phyloP scores from a whole-genome alignment of 2,113 vertebrate species.

The Carassius carassius region DNA sequence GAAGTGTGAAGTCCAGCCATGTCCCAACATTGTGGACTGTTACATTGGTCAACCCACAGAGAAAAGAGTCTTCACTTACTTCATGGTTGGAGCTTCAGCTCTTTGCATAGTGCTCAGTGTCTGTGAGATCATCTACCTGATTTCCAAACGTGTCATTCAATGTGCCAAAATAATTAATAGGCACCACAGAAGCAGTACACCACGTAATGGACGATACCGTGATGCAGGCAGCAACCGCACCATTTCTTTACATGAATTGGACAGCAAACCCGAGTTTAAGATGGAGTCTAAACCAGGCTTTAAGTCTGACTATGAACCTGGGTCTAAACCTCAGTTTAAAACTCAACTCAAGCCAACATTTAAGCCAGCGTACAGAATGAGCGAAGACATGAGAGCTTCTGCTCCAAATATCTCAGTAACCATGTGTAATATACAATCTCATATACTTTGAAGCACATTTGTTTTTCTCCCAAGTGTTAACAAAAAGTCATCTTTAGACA shows the following conservation, averaged over 20 bases:
- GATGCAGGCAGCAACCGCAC: constrained; percentile 60
- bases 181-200: not conserved
- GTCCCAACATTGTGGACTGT: constrained; percentile 85
- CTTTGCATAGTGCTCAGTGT: constrained; percentile 85
- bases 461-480: not conserved
- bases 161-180: constrained; percentile 52
- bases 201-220: constrained; percentile 14
- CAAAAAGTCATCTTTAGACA: not conserved
- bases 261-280: constrained; percentile 59
- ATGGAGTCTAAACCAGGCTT: constrained; percentile 38
- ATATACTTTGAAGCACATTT: not conserved
- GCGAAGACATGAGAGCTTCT: constrained; percentile 68
- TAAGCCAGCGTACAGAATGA: constrained; percentile 28
- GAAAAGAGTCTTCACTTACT: constrained; percentile 88
- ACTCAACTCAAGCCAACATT: constrained; percentile 22
- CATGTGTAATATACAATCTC: constrained; percentile 17
- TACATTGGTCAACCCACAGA: constrained; percentile 85
- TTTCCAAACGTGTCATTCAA: constrained; percentile 74
- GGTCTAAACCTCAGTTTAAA: constrained; percentile 11
- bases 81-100: constrained; percentile 83
- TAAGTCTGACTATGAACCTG: constrained; percentile 30
- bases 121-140: constrained; percentile 82
- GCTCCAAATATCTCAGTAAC: constrained; percentile 68
- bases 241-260: not conserved
- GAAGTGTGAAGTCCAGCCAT: constrained; percentile 77